Evolutionary conservation across 1,140 invertebrate genomes (phyloP).

Genomic region (Saccostrea cuccullata): DNA sequence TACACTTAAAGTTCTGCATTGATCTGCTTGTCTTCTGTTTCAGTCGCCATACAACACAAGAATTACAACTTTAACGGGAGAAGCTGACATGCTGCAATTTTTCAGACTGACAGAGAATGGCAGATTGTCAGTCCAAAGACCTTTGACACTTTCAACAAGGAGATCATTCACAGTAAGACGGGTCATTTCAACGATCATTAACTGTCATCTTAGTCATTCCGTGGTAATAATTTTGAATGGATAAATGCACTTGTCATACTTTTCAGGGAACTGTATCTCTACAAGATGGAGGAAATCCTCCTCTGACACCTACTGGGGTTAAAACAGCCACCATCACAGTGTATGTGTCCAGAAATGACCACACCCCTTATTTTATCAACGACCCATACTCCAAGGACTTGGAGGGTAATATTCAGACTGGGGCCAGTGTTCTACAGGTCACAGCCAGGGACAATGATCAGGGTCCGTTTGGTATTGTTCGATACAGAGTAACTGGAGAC

Average conservation of each 20-base stretch:
- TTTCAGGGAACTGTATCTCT: slow-evolving; percentile 61
- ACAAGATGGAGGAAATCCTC: slow-evolving; percentile 59
- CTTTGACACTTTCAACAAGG: background rate
- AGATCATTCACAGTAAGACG: slow-evolving; percentile 8
- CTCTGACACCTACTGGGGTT: slow-evolving; percentile 18
- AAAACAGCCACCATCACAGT: slow-evolving; percentile 57
- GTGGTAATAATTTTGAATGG: no score
- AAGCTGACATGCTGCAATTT: background rate
- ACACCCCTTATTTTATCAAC: slow-evolving; percentile 63
- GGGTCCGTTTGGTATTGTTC: slow-evolving; percentile 46
- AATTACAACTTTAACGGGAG: slow-evolving; percentile 14
- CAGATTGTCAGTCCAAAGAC: background rate
- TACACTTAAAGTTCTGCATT: background rate
- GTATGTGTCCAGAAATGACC: slow-evolving; percentile 63
- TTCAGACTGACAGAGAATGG: background rate
- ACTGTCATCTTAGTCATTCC: no score
- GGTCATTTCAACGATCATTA: no score
- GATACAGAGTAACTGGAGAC: slow-evolving; percentile 51
- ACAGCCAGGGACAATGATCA: slow-evolving; percentile 62
- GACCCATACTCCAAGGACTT: slow-evolving; percentile 59
- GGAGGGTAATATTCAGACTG: slow-evolving; percentile 43
- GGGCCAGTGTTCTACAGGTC: slow-evolving; percentile 52
- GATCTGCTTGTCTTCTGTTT: background rate
- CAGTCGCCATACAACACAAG: slow-evolving; percentile 23
- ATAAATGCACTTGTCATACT: background rate